Base-by-base conservation (phyloP, 1,140 invertebrate genomes). In the Drosophila seguyi region DNA sequence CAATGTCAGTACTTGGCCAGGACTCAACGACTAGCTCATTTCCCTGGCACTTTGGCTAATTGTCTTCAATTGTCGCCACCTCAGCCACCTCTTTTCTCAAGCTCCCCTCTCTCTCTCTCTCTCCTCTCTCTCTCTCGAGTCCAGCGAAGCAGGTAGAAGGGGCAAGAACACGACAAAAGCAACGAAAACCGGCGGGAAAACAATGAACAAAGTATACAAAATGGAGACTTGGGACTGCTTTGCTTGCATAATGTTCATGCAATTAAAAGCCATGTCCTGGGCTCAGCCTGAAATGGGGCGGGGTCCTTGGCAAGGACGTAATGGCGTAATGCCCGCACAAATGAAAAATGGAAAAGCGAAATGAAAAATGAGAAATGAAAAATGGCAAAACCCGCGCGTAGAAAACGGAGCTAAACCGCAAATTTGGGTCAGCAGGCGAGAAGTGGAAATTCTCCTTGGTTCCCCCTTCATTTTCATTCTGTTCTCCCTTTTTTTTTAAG, bases 161-260 rank as follows among this genome's bases (percentile, higher is more conserved):
- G 31, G 31, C 3, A 36, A 53, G 34, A 53, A 53, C 31, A 44
- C 25, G 53, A 67, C 47, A 58, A 48, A 29, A 50, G 39, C 48
- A 48, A 67, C 57, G 48, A 41, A 65, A 52, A 53, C 50, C 3
- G 31, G 34, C 52, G 45, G 50, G 52, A 79, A 75, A 84, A 31
- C 66, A 36, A 67, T 48, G 61, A 69, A 68, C 66, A 76, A 76
- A 67, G 61, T 76, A 66, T 47, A 67, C 59, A 80, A 79, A 80
- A 72, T 60, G 79, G 38, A 68, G 44, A 61, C 69, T 78, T 62
- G 82, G 67, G 57, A 79, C 71, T 79, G 75, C 74, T 77, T 57
- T 66, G 76, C 61, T 73, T 88, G 73, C 85, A 90, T 87, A 78
- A 90, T 84, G 81, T 75, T 88, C 79, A 88, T 88, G 85, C 85